These are phyloP conservation scores for Cyanocitta stelleri DNA, from an alignment of 2,113 vertebrate species.

Conservation along the genomic window DNA sequence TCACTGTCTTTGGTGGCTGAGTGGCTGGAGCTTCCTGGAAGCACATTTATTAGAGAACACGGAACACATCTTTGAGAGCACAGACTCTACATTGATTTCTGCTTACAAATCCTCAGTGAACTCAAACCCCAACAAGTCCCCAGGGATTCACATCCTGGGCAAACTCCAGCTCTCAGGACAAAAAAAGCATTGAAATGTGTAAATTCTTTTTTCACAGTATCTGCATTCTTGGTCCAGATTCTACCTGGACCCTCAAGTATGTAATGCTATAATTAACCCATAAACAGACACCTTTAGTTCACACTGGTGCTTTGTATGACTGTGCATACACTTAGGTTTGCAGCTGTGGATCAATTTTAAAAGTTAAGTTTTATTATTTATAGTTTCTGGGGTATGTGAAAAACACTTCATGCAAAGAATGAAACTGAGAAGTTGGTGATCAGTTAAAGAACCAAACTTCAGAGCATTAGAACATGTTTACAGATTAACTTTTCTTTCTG, in stretches of 20 bases:
- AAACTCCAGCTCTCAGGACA: slow-evolving; percentile 56
- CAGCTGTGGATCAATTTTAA: not conserved
- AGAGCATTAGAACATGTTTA: not conserved
- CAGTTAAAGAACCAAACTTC: not conserved
- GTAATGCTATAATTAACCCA: not conserved
- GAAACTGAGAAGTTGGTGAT: not conserved
- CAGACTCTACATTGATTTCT: slow-evolving; percentile 53
- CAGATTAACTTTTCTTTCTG: not conserved
- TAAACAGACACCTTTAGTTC: not conserved
- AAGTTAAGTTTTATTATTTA: not conserved
- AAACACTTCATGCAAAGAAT: not conserved
- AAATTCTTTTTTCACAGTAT: slow-evolving; percentile 50
- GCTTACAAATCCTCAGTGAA: slow-evolving; percentile 6
- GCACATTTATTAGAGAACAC: slow-evolving; percentile 10
- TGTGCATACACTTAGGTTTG: not conserved
- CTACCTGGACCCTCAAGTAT: not conserved
- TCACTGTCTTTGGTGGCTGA: not conserved
- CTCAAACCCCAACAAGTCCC: not conserved
- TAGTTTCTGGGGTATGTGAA: not conserved
- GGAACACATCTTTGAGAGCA: not conserved
- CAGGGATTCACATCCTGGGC: slow-evolving; percentile 42
- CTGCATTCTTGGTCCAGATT: not conserved
- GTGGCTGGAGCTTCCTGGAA: slow-evolving; percentile 2
- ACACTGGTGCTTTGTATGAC: not conserved
- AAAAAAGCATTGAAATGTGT: slow-evolving; percentile 63